phyloP scores from a whole-genome alignment of 2,888 invertebrate genomes.

The Baronia brevicornis region DNA sequence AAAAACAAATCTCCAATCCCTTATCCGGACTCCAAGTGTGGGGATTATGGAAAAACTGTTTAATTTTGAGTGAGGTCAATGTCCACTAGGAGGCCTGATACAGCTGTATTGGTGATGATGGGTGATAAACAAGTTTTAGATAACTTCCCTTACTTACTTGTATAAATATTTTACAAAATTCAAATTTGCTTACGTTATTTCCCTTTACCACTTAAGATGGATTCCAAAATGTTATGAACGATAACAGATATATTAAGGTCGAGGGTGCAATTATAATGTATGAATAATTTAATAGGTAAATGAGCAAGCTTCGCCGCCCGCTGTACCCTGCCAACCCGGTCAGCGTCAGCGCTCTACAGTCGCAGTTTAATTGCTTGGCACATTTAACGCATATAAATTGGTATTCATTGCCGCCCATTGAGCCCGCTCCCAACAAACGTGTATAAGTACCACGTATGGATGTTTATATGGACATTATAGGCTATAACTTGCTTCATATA shows the following conservation, averaged over 20 bases:
- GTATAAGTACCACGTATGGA: slow-evolving; percentile 13
- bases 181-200: too few relatives aligned
- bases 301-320: slow-evolving; percentile 10
- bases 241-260: neutral
- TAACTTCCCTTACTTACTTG: too few relatives aligned
- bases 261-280: slow-evolving; percentile 1
- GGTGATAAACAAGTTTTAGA: too few relatives aligned
- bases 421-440: slow-evolving; percentile 21
- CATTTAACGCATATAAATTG: slow-evolving; percentile 66
- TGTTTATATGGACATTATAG: slow-evolving; percentile 13
- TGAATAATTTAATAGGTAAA: slow-evolving; percentile 3
- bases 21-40: too few relatives aligned
- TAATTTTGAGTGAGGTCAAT: too few relatives aligned
- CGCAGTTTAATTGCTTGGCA: slow-evolving; percentile 69
- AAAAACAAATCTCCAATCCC: too few relatives aligned
- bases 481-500: slow-evolving; percentile 12
- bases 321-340: slow-evolving; percentile 20
- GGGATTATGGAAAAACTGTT: too few relatives aligned
- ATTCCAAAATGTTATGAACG: too few relatives aligned
- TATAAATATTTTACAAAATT: too few relatives aligned
- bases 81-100: too few relatives aligned
- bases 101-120: too few relatives aligned
- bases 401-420: slow-evolving; percentile 64
- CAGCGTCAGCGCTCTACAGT: slow-evolving; percentile 21
- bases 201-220: too few relatives aligned